phyloP scores from a whole-genome alignment of 2,888 invertebrate genomes.

The Anthrax anthrax region DNA sequence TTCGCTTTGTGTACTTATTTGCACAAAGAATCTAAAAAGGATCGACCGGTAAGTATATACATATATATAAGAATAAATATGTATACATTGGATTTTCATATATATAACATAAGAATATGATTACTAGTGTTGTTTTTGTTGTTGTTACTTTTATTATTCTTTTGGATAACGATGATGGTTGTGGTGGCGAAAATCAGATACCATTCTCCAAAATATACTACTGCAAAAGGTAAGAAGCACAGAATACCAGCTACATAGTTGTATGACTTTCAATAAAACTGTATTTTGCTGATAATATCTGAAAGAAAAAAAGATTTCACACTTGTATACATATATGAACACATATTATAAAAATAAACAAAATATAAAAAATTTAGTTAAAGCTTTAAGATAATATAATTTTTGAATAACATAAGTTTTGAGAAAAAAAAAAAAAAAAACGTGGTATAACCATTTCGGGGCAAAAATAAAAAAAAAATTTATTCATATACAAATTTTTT shows the following conservation, averaged over 20 bases:
- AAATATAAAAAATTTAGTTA: neutral
- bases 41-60: neutral
- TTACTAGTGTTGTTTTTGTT: neutral
- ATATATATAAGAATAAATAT: no score
- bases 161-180: neutral
- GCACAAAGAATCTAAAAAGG: neutral
- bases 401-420: conserved; percentile 6
- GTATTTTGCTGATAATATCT: conserved; percentile 11
- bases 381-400: conserved; percentile 4
- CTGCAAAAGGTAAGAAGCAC: neutral
- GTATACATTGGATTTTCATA: no score
- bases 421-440: no score
- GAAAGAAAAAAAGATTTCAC: conserved; percentile 5
- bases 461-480: no score
- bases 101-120: no score
- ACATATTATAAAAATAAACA: neutral
- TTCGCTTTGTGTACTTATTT: neutral
- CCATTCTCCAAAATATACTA: neutral
- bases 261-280: conserved; percentile 2
- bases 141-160: neutral
- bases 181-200: neutral
- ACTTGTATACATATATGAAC: neutral
- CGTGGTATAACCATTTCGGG: neutral
- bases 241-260: no score
- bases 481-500: no score